Base-by-base conservation (phyloP, 1,140 invertebrate genomes). In the Psilanteris sp. region DNA sequence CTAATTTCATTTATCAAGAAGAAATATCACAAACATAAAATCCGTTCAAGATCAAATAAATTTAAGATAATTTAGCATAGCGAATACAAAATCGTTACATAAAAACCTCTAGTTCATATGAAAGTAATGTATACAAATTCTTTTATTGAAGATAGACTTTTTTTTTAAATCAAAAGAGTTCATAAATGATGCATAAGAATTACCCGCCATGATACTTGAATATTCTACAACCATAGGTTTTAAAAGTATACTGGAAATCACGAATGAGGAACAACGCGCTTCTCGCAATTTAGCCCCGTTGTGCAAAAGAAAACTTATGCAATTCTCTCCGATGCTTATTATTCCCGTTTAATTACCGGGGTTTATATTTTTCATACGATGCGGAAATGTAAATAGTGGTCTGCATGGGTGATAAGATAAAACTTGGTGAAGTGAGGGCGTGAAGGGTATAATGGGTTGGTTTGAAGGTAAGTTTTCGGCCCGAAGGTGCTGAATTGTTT, bases 361-460 rank as follows among this genome's bases (percentile, higher is more conserved):
- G 55, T 72, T 72, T 72, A 62, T 62, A 62, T 72, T 62, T 72
- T 72, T 72, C 41, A 48, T 48, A 22, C 22, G 13, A 37, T 9
- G 34, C 34, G 54, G 34, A 70, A 59, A 32, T 39, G 44, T 70
- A 70, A 70, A 59, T 59, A 59, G 44, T 34, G 32, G 29, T 11
- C 27, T 15, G 22, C 27, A 16, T 8, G 39, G 15, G 11, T 48
- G 67, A 71, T 71, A 71, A 71, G 67, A 61, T 48, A 55, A 15
- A 72, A 62, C 55, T 62, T 72, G n/a, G n/a, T 43, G 24, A 32
- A 55, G 31, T 27, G 48, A 62, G 48, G 22, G 24, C 16, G 3
- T 9, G 32, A 29, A n/a, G n/a, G 11, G 10, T 16, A 59, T 70
- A 70, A 70, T 70, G 44, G 46, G 1, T 54, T 57, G 41, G 50